Evolutionary conservation across 2,113 vertebrate species (phyloP).

Genomic region (Labeo rohita): DNA sequence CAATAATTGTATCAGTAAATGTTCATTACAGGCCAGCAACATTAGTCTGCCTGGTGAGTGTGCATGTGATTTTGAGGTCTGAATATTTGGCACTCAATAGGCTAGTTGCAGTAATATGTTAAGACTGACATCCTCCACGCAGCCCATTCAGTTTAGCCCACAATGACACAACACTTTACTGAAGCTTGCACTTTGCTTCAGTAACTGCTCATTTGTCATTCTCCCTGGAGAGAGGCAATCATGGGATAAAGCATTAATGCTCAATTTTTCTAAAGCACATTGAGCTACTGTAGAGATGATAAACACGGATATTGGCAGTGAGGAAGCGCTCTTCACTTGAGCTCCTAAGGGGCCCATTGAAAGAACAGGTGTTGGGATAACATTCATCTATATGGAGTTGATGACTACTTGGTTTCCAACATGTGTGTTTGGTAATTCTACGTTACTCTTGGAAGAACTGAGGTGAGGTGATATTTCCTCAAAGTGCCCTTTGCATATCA

Average conservation of each 20-base stretch:
- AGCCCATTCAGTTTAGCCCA: conserved; percentile 52
- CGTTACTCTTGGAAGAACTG: not conserved
- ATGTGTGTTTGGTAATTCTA: not conserved
- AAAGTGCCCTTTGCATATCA: no score
- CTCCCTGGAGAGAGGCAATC: not conserved
- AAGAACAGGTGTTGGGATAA: conserved; percentile 38
- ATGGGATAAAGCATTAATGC: conserved; percentile 16
- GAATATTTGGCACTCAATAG: conserved; percentile 64
- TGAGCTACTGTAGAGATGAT: not conserved
- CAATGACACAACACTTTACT: conserved; percentile 53
- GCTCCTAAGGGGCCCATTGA: conserved; percentile 17
- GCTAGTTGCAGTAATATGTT: conserved; percentile 49
- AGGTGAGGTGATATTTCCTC: no score
- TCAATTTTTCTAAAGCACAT: not conserved
- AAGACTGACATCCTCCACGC: conserved; percentile 21
- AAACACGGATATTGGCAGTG: conserved; percentile 14
- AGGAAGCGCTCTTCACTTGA: conserved; percentile 1
- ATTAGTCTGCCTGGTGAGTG: conserved; percentile 56
- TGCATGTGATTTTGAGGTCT: not conserved
- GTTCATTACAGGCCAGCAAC: conserved; percentile 3
- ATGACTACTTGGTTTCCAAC: conserved; percentile 2
- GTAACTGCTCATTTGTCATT: conserved; percentile 15
- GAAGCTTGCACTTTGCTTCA: conserved; percentile 31
- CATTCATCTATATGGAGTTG: conserved; percentile 1
- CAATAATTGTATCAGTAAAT: not conserved